Percentiles rank a stretch among this genome's conserved stretches.
Conservation (phyloP, 1,140 invertebrate species). For the Agrypnia vestita region DNA sequence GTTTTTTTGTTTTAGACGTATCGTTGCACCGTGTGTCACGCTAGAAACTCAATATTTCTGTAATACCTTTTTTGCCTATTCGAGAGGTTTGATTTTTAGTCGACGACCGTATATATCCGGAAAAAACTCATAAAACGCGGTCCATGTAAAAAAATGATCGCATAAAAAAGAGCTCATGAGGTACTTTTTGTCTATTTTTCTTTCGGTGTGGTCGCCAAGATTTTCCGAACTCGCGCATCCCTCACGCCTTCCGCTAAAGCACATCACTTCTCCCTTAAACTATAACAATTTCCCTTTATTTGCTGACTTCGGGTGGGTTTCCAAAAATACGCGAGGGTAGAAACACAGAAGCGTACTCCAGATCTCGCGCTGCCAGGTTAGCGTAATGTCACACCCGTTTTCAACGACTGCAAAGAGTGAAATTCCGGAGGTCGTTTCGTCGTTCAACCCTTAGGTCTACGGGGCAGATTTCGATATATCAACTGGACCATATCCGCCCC, state of each 20-base stretch:
- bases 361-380: neutral
- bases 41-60: constrained; percentile 1
- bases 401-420: neutral
- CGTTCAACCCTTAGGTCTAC: neutral
- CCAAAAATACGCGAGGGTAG: neutral
- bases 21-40: no score
- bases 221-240: neutral
- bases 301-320: constrained; percentile 13
- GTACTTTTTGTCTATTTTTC: no score
- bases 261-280: neutral
- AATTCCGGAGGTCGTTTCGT: neutral
- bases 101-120: no score
- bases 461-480: neutral
- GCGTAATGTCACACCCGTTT: no score
- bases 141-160: no score
- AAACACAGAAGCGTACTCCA: neutral
- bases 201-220: no score
- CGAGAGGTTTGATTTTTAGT: neutral
- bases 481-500: constrained; percentile 6
- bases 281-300: constrained; percentile 28
- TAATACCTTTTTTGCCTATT: no score
- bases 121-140: no score
- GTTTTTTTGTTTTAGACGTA: no score
- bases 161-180: no score
- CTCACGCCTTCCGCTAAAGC: constrained; percentile 4